A percentile compares a stretch with the other conserved stretches of the same genome.
Evolutionary conservation across 2,888 invertebrate genomes (phyloP).

Genomic region (Venustoraphidia nigricollis): DNA sequence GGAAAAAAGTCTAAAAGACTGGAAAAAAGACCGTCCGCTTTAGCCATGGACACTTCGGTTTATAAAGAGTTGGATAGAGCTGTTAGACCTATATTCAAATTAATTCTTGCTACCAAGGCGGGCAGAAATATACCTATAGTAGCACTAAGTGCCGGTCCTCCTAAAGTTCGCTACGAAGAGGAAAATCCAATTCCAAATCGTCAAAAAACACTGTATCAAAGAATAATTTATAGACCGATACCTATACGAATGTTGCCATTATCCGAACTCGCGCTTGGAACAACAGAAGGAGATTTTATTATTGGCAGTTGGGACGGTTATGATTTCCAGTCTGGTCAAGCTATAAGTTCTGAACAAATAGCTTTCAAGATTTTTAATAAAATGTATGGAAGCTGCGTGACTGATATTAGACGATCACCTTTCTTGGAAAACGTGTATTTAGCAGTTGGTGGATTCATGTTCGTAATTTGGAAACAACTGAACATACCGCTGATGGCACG

Average conservation of each 20-base stretch:
- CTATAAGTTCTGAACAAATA: conserved; percentile 39
- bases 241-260: not conserved
- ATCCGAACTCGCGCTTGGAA: conserved; percentile 17
- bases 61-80: conserved; percentile 41
- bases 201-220: not conserved
- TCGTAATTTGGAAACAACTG: conserved; percentile 20
- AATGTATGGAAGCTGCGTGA: conserved; percentile 58
- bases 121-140: not conserved
- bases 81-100: conserved; percentile 46
- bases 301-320: conserved; percentile 48
- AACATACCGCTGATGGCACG: conserved; percentile 10
- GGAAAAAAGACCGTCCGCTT: conserved; percentile 35
- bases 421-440: conserved; percentile 43
- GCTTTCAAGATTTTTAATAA: conserved; percentile 30
- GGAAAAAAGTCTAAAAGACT: conserved; percentile 32
- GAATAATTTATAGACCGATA: not conserved
- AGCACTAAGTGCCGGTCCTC: not conserved
- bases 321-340: conserved; percentile 44
- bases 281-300: conserved; percentile 20
- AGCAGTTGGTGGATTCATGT: conserved; percentile 56
- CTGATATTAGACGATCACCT: conserved; percentile 41
- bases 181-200: not conserved
- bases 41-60: conserved; percentile 42
- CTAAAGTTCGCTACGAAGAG: not conserved
- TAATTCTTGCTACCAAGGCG: conserved; percentile 12